Evolutionary conservation across 2,888 invertebrate genomes (phyloP), one percentile per base, ranked within the genome.

Genomic region (Agelastica alni): DNA sequence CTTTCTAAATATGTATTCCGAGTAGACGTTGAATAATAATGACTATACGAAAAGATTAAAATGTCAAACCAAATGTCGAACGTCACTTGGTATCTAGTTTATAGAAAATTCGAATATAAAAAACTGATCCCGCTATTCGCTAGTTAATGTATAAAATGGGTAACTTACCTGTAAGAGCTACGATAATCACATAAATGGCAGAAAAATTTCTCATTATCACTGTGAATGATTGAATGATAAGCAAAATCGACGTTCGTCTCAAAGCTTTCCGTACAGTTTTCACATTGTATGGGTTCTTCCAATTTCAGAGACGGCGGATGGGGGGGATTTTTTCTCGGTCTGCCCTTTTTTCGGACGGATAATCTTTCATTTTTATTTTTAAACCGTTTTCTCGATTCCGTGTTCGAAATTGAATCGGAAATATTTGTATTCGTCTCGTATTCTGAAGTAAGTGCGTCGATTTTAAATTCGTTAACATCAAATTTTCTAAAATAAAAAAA

Each of bases 131-230:
- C n/a, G n/a, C n/a, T n/a, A n/a, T n/a, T n/a, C n/a, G n/a, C n/a
- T n/a, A n/a, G n/a, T 30, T 28, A 9, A 28, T 28, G 28, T n/a
- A 28, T 10, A n/a, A 28, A 28, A 28, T 4, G 9, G 12, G n/a
- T n/a, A 26, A 34, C 9, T 34, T 34, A 34, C 34, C 7, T 34
- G 16, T 34, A 34, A 6, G 34, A 34, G 16, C 7, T 34, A 2
- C 34, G 4, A 14, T 34, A 34, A 17, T 66, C 61, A 44, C 79
- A 46, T 66, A 34, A 34, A 7, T 34, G 34, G 2, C 34, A 34
- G 0, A 9, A 34, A 14, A 14, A 34, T 14, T 34, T 34, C 6
- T 6, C 34, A 16, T 34, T 14, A 14, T 13, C 14, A 2, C 14
- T 34, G 34, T 34, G 34, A 13, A 9, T 7, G 13, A 34, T 14